These are phyloP conservation scores for Drosophila trapezifrons DNA, from an alignment of 1,140 invertebrate species.

Conservation along the genomic window DNA sequence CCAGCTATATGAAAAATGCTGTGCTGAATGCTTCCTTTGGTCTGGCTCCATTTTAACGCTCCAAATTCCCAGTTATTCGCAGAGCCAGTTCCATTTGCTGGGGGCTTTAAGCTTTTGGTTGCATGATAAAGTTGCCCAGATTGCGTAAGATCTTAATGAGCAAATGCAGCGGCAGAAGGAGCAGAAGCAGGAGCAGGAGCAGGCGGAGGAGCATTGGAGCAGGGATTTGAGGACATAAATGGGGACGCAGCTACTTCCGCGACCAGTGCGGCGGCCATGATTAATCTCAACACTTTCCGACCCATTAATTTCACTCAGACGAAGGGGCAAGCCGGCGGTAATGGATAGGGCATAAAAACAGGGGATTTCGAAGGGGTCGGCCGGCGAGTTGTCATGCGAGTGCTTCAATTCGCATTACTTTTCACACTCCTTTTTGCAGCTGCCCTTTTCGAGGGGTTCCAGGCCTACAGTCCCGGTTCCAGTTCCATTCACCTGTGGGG, in stretches of 20 bases:
- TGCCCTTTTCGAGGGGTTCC: constrained; percentile 24
- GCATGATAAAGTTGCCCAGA: constrained; percentile 71
- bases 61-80: constrained; percentile 61
- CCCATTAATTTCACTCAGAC: constrained; percentile 71
- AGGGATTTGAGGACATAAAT: constrained; percentile 37
- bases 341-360: constrained; percentile 30
- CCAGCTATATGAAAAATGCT: constrained; percentile 28
- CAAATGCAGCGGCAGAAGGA: constrained; percentile 45
- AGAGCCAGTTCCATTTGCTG: constrained; percentile 46
- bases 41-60: constrained; percentile 22
- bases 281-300: constrained; percentile 82
- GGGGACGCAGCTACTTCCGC: constrained; percentile 51
- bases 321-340: constrained; percentile 23
- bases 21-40: constrained; percentile 22
- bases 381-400: constrained; percentile 47
- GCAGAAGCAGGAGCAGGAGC: constrained; percentile 9
- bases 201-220: constrained; percentile 10
- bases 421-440: constrained; percentile 31
- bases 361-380: constrained; percentile 22
- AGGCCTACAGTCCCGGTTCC: constrained; percentile 13
- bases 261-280: constrained; percentile 54
- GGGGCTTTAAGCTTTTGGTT: constrained; percentile 65
- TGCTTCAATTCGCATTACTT: constrained; percentile 51
- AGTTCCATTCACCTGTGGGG: constrained; percentile 58
- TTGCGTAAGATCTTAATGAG: constrained; percentile 76